Percentiles rank a stretch among this genome's conserved stretches.
Conservation (phyloP, 2,888 invertebrate genomes). For the Tiliacea aurago region DNA sequence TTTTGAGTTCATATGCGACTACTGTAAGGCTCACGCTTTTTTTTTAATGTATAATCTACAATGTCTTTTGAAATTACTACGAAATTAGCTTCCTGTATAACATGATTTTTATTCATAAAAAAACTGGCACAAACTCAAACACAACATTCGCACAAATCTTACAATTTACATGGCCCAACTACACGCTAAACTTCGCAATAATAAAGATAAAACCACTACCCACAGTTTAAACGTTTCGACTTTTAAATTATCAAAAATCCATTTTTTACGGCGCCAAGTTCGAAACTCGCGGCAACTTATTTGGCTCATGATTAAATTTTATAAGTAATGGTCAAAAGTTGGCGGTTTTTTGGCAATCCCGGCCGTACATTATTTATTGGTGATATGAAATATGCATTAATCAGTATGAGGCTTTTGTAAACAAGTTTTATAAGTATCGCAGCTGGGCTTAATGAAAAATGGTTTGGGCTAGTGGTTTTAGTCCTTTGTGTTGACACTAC, state of each 20-base stretch:
- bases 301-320: constrained; percentile 84
- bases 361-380: constrained; percentile 82
- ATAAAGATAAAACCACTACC: constrained; percentile 16
- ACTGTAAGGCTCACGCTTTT: background rate
- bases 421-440: constrained; percentile 74
- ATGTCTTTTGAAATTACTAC: background rate
- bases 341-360: constrained; percentile 77
- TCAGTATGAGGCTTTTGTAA: constrained; percentile 73
- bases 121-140: background rate
- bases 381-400: constrained; percentile 83
- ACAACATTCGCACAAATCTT: constrained; percentile 27
- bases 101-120: constrained; percentile 8
- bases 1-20: too few species aligned
- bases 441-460: constrained; percentile 71
- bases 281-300: constrained; percentile 68
- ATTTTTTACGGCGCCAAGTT: constrained; percentile 55
- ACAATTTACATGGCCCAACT: constrained; percentile 27
- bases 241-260: constrained; percentile 45
- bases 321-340: constrained; percentile 82
- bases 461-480: constrained; percentile 15
- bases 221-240: constrained; percentile 37
- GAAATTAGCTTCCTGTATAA: background rate
- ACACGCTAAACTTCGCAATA: constrained; percentile 16
- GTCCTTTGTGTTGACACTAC: constrained; percentile 21
- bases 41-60: background rate